A percentile compares a stretch with the other conserved stretches of the same genome.
These are phyloP conservation scores for Rhipidura dahli DNA, from an alignment of 2,113 vertebrate species.

Conservation along the genomic window DNA sequence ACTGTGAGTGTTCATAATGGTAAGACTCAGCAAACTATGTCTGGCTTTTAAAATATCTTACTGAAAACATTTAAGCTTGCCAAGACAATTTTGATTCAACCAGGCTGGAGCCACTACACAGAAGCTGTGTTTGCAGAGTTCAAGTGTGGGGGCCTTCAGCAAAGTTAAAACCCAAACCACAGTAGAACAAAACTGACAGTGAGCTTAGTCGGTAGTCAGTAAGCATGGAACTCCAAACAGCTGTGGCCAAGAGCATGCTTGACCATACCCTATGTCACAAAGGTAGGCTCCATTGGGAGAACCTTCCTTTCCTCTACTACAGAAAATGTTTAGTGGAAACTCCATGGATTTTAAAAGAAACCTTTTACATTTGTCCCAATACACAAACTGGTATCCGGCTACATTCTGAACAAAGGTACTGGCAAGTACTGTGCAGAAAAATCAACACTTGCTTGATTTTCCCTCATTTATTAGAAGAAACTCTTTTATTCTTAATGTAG, in stretches of 20 bases:
- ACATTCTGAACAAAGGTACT: background rate
- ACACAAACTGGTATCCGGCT: background rate
- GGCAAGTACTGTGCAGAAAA: background rate
- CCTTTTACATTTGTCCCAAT: background rate
- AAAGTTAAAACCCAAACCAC: background rate
- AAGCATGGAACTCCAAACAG: background rate
- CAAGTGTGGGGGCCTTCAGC: background rate
- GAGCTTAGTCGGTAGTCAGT: fast-evolving
- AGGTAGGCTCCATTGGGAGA: background rate
- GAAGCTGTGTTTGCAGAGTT: background rate
- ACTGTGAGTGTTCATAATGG: background rate
- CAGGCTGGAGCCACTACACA: background rate
- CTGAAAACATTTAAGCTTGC: background rate
- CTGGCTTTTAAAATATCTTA: background rate
- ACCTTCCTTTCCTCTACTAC: background rate
- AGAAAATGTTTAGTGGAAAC: background rate
- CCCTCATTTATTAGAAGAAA: background rate
- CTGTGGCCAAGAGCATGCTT: background rate
- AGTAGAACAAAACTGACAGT: background rate
- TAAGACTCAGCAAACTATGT: background rate
- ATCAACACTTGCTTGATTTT: background rate
- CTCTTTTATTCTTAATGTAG: background rate
- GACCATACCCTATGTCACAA: background rate
- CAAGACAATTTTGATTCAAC: background rate
- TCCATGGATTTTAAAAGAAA: background rate